Conservation (phyloP, 2,113 vertebrate genomes). For the Vidua chalybeata region DNA sequence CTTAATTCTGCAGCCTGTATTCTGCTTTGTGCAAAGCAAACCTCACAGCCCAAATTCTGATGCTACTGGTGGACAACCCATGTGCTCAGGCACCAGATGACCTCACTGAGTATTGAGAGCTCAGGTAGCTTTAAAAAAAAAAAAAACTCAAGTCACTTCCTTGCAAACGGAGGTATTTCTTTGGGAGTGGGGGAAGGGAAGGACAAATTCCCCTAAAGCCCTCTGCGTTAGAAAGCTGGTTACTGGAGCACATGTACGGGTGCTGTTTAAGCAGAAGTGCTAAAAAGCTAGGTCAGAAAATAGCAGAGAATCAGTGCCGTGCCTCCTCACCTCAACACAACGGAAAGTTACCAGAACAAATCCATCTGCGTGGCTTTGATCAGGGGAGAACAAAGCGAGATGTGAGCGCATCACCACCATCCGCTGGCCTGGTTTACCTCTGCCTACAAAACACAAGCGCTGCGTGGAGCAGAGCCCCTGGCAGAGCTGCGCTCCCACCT, state of each 20-base stretch:
- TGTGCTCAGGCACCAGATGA: background rate
- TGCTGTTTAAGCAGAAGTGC: background rate
- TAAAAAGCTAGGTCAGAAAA: background rate
- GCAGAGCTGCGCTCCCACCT: background rate
- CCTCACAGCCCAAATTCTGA: background rate
- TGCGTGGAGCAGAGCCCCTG: background rate
- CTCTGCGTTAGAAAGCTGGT: background rate
- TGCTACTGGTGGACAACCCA: background rate
- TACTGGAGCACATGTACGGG: accelerated
- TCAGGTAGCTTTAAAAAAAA: background rate
- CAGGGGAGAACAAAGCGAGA: background rate
- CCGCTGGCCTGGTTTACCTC: background rate
- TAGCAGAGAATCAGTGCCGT: accelerated
- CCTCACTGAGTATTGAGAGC: background rate
- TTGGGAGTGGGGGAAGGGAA: too few relatives aligned
- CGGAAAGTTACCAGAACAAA: background rate
- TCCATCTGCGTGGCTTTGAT: background rate
- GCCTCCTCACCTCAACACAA: conserved; percentile 23
- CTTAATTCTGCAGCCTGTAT: background rate
- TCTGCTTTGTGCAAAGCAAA: background rate
- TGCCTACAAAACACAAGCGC: background rate
- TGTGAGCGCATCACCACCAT: background rate
- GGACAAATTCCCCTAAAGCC: background rate
- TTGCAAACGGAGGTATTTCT: background rate
- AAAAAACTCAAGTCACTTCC: background rate